Evolutionary conservation across 2,113 vertebrate species (phyloP), one percentile per base, ranked within the genome.

Genomic region (Emydura subglobosa): DNA sequence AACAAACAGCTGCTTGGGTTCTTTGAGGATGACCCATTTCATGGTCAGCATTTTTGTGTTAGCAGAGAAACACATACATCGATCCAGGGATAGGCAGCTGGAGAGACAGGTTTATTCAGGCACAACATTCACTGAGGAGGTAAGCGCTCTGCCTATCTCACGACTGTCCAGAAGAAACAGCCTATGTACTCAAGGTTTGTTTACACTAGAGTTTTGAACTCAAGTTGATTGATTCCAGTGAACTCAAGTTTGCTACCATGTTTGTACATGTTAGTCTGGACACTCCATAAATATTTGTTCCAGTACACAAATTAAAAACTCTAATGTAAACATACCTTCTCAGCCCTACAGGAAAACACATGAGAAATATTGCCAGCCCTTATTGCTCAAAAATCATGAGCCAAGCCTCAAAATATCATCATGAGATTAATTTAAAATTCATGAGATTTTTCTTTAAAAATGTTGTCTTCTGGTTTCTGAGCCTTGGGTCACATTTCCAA

Each of bases 61-160:
- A 90, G 72, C 59, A 95, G 94, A 93, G 87, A 95, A 95, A 92
- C 13, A 90, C 90, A 93, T 61, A 95, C 14, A 84, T 88, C 79
- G 74, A 3, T 81, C 90, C 87, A 51, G 81, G 47, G 42, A 79
- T 95, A 95, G 88, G 87, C 59, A 24, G 39, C 92, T 93, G 94
- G 27, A 88, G 1, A 1, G 94, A 80, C 65, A 89, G 74, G 53
- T 47, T 91, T 91, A 94, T 83, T 95, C 39, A 57, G 92, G 91
- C 82, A 94, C 94, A 91, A 51, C 53, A 72, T 91, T 90, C 54
- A 91, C 42, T 89, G 55, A 49, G 57, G 86, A n/a, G 92, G 54
- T 47, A 42, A 81, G 34, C 8, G n/a, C 25, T 76, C 39, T 89
- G 57, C 34, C 79, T 39, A 93, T 55, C 21, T 92, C 93, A 68